phyloP scores from a whole-genome alignment of 2,888 invertebrate species.

The Amphipyra tragopoginis region DNA sequence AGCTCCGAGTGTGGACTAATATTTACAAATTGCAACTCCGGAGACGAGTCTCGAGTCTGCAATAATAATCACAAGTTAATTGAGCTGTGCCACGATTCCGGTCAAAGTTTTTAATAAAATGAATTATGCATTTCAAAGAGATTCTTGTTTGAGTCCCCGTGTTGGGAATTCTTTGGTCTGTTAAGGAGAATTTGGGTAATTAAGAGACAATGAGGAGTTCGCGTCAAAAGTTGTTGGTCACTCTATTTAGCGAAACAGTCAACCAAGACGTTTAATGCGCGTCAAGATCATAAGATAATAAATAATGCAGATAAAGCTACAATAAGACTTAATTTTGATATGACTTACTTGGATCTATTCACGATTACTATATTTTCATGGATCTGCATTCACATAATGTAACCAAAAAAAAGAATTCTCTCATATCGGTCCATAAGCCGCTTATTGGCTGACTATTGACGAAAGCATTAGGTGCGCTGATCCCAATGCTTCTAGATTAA shows the following conservation, averaged over 20 bases:
- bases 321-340: too few relatives aligned
- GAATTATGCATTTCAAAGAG: conserved; percentile 56
- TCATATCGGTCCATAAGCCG: too few relatives aligned
- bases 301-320: not conserved
- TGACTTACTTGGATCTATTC: not conserved
- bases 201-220: conserved; percentile 47
- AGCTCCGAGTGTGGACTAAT: conserved; percentile 52
- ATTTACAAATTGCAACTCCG: conserved; percentile 56
- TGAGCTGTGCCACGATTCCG: conserved; percentile 30
- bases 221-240: conserved; percentile 39
- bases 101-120: conserved; percentile 57
- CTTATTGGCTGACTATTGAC: too few relatives aligned
- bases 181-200: conserved; percentile 55
- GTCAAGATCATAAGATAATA: not conserved
- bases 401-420: too few relatives aligned
- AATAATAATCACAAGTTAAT: conserved; percentile 59
- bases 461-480: too few relatives aligned
- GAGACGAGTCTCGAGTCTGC: conserved; percentile 28
- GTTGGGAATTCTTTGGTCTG: conserved; percentile 49
- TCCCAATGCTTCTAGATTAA: too few relatives aligned
- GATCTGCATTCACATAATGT: too few relatives aligned
- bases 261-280: not conserved
- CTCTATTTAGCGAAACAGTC: conserved; percentile 38
- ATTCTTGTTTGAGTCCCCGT: conserved; percentile 31
- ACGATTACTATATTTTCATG: too few relatives aligned